Evolutionary conservation across 92 coral and sea anemone genomes (phyloP), one percentile per base, ranked within the genome.

Genomic region (Phenganax marumi): DNA sequence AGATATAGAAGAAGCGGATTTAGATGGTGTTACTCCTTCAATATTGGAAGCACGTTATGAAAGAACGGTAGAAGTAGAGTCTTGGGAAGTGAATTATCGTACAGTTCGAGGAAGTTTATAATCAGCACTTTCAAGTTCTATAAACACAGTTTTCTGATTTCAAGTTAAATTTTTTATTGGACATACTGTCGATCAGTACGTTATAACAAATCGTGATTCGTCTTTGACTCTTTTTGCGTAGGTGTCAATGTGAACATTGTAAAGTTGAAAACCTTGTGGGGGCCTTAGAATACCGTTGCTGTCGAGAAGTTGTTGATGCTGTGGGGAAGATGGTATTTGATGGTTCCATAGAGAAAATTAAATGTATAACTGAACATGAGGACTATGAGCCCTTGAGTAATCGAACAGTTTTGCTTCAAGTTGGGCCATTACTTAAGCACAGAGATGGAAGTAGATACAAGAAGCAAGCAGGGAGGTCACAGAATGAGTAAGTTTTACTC

Each of bases 1-100:
- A 0, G 43, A 6, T 12, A 22, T 3, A 6, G 43, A n/a, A 21
- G 66, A 76, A 8, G 83, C 39, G 14, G 87, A 84, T 53, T 68
- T 64, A 21, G 87, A 84, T 75, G 87, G 81, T 68, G 83, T 84
- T 19, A 57, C 87, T 12, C 75, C 81, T 48, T 43, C 62, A 24
- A 70, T 71, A 33, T 82, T 82, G 80, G 86, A 82, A 77, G 79
- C 72, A 43, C 72, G 80, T 53, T 70, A 39, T 26, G 74, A 83
- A 73, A 58, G 60, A 48, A 56, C 68, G 50, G 81, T 52, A 61
- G 21, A 56, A 13, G 70, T 75, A 12, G 69, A 75, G 16, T 75
- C 76, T 17, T 76, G 76, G 87, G 75, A 73, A 26, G 87, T 84
- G 9, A 8, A 10, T 6, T 6, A 7, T 14, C 18, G 12, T 56